phyloP scores from a whole-genome alignment of 2,888 invertebrate genomes.

The Candidula unifasciata region DNA sequence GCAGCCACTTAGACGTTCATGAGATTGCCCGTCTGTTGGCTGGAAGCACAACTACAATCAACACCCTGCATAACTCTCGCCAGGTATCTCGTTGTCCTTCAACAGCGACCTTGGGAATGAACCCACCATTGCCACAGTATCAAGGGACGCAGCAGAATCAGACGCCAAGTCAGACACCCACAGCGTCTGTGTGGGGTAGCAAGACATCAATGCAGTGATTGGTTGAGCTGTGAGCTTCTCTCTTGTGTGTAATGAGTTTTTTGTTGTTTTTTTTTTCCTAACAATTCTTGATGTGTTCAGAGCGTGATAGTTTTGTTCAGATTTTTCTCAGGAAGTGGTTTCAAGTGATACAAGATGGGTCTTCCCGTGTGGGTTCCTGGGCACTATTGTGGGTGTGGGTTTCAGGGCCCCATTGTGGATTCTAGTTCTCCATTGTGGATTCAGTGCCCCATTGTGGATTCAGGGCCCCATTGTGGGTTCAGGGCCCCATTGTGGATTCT shows the following conservation, averaged over 20 bases:
- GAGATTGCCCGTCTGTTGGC: conserved; percentile 49
- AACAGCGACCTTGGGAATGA: conserved; percentile 32
- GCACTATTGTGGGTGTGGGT: too few relatives aligned
- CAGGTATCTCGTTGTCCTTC: conserved; percentile 11
- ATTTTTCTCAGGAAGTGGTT: conserved; percentile 15
- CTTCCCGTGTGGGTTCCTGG: too few relatives aligned
- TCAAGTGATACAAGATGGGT: too few relatives aligned
- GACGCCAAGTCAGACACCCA: conserved; percentile 24
- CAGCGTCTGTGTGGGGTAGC: conserved; percentile 41
- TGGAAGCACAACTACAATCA: conserved; percentile 48
- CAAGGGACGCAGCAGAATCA: not conserved
- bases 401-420: too few relatives aligned
- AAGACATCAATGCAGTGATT: conserved; percentile 36
- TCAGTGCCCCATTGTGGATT: too few relatives aligned
- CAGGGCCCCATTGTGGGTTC: too few relatives aligned
- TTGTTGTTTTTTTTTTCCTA: too few relatives aligned
- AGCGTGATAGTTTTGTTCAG: not conserved
- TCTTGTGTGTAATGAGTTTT: not conserved
- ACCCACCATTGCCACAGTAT: not conserved
- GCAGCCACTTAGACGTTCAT: conserved; percentile 47
- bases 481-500: too few relatives aligned
- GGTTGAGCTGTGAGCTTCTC: not conserved
- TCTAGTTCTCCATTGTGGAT: too few relatives aligned
- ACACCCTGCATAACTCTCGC: conserved; percentile 33
- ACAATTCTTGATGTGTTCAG: not conserved